Conservation (phyloP, 2,888 invertebrate species). For the Argyresthia albistria region DNA sequence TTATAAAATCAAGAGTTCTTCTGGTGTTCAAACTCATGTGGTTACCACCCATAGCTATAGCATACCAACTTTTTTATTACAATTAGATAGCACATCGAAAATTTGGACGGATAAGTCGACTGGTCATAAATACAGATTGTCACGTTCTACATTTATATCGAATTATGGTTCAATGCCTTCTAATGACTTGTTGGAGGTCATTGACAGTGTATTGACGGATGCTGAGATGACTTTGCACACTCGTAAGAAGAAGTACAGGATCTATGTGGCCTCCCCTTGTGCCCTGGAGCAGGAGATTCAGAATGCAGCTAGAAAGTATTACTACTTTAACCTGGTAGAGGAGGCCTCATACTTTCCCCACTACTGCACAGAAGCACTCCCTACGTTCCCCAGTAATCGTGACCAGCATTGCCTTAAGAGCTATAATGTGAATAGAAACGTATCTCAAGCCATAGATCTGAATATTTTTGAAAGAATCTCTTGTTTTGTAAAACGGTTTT, state of each 20-base stretch:
- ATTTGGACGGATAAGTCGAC: slow-evolving; percentile 70
- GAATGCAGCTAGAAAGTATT: slow-evolving; percentile 41
- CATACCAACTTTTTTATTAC: slow-evolving; percentile 80
- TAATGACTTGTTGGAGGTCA: slow-evolving; percentile 64
- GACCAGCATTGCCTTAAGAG: slow-evolving; percentile 41
- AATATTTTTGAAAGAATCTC: slow-evolving; percentile 49
- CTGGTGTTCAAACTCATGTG: slow-evolving; percentile 72
- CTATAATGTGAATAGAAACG: slow-evolving; percentile 52
- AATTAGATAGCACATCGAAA: slow-evolving; percentile 75
- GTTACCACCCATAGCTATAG: slow-evolving; percentile 85
- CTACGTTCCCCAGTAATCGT: slow-evolving; percentile 54
- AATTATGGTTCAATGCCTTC: slow-evolving; percentile 79
- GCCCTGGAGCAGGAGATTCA: slow-evolving; percentile 74
- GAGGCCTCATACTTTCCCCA: slow-evolving; percentile 81
- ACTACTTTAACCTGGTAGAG: slow-evolving; percentile 58
- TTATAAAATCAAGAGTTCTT: slow-evolving; percentile 60
- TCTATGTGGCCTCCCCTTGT: slow-evolving; percentile 81
- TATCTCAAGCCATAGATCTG: slow-evolving; percentile 43
- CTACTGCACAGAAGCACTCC: slow-evolving; percentile 81
- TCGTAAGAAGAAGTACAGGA: slow-evolving; percentile 73
- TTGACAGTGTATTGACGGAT: slow-evolving; percentile 69
- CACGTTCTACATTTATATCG: slow-evolving; percentile 78
- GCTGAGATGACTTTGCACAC: slow-evolving; percentile 69
- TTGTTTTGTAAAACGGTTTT: slow-evolving; percentile 45
- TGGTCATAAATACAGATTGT: slow-evolving; percentile 74